Conservation (phyloP, 37 sponge, comb jelly and placozoan species). For the Halichondria panicea region DNA sequence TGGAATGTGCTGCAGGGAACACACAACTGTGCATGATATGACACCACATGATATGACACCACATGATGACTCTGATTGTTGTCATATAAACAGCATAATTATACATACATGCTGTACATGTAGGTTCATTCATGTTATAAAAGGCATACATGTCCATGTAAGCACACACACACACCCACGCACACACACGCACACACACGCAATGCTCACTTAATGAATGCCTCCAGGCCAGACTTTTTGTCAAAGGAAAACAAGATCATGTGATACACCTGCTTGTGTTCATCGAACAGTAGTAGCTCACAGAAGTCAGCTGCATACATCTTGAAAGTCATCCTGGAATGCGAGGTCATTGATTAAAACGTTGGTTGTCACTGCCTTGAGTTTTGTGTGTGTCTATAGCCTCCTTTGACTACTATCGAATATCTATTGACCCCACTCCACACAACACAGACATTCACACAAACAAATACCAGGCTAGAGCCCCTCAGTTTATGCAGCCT, state of each 20-base stretch:
- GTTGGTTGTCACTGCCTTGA: neutral
- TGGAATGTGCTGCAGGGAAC: conserved; percentile 39
- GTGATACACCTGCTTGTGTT: conserved; percentile 88
- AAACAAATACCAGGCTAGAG: neutral
- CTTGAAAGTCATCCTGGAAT: conserved; percentile 72
- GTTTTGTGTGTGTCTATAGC: neutral
- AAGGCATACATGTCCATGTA: too few relatives aligned
- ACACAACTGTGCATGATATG: neutral
- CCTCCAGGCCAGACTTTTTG: conserved; percentile 60
- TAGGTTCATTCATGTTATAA: too few relatives aligned
- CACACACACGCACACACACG: conserved; percentile 1
- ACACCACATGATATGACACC: too few relatives aligned
- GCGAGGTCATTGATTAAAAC: neutral
- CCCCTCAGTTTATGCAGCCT: neutral
- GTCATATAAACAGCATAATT: too few relatives aligned
- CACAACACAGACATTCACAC: neutral
- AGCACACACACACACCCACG: neutral
- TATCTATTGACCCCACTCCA: neutral
- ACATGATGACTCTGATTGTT: too few relatives aligned
- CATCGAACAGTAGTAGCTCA: conserved; percentile 89
- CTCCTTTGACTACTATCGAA: neutral
- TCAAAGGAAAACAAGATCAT: conserved; percentile 84
- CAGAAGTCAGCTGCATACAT: conserved; percentile 86
- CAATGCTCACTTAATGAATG: conserved; percentile 62
- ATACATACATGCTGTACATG: neutral